Evolutionary conservation across 1,140 invertebrate species (phyloP).

Genomic region (Leptopilina boulardi): DNA sequence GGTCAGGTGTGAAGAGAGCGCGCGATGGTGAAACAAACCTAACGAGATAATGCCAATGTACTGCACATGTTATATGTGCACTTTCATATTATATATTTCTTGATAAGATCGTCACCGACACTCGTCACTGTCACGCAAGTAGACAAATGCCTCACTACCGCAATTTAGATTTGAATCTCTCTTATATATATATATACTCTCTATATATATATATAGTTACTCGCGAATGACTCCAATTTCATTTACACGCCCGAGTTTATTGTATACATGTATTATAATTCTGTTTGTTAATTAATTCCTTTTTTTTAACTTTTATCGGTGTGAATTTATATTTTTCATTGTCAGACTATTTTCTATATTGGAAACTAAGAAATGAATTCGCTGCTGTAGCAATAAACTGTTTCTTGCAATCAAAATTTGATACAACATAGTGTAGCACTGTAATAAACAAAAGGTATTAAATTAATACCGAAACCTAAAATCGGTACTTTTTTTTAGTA

Average conservation of each 20-base stretch:
- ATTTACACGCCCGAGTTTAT: slow-evolving; percentile 35
- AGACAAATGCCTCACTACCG: slow-evolving; percentile 36
- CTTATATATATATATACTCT: background rate
- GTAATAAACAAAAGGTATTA: too few relatives aligned
- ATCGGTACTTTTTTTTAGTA: too few relatives aligned
- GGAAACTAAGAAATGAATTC: too few relatives aligned
- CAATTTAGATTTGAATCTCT: slow-evolving; percentile 20
- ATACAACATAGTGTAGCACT: too few relatives aligned
- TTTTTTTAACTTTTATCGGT: background rate
- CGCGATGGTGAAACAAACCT: slow-evolving; percentile 51
- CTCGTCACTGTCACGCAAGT: slow-evolving; percentile 46
- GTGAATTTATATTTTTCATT: too few relatives aligned
- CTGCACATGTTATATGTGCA: slow-evolving; percentile 48
- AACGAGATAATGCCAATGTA: slow-evolving; percentile 57
- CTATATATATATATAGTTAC: too few relatives aligned
- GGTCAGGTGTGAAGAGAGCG: slow-evolving; percentile 56
- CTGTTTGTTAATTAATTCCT: background rate
- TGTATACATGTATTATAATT: background rate
- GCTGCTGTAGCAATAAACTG: too few relatives aligned
- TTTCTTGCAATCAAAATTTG: too few relatives aligned
- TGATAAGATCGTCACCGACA: slow-evolving; percentile 49
- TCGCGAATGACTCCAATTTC: slow-evolving; percentile 15
- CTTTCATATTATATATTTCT: slow-evolving; percentile 48
- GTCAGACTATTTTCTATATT: too few relatives aligned
- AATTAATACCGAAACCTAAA: too few relatives aligned